Evolutionary conservation across 2,113 vertebrate species (phyloP), one percentile per base, ranked within the genome.

Genomic region (Bettongia penicillata): DNA sequence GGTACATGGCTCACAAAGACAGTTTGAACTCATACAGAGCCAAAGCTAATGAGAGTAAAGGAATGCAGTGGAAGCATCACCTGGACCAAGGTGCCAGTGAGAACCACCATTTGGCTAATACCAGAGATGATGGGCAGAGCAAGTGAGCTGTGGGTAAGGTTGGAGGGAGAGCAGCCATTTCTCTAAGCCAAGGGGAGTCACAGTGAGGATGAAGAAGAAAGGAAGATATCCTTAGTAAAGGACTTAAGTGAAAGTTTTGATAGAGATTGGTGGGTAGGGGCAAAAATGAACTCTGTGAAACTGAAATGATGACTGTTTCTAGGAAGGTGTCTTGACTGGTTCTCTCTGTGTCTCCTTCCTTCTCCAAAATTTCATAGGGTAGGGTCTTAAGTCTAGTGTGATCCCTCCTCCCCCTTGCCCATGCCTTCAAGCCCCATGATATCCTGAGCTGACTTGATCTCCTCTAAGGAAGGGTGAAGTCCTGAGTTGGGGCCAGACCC

Each of bases 151-250:
- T 8, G 26, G 53, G 53, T 22, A 22, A 91, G 48, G 89, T 12
- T 49, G 37, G 51, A 16, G 93, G 92, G 95, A 97, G 97, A 94
- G 12, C 97, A 96, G 12, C 97, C 97, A 98, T 97, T 97, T 11
- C 51, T 89, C 2, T 24, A 91, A 91, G n/a, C 0, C 3, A 49
- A 89, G 77, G 47, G 37, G 25, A n/a, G 16, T 2, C 8, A 49
- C 84, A 90, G 49, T 37, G 51, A 93, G 22, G 31, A 52, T 68
- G 31, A 43, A 16, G 68, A 77, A 43, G 22, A 6, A 19, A n/a
- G 53, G 43, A 12, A 50, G 24, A 49, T 19, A 50, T n/a, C 90
- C 49, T 23, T 28, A 0, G 43, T 26, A 43, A 12, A 53, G 92
- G 91, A 96, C 31, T 25, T 53, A 96, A 53, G 5, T 22, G 25